Percentiles rank a stretch among this genome's conserved stretches.
phyloP scores from a whole-genome alignment of 2,797 vertebrate species.

The Taeniopygia guttata region DNA sequence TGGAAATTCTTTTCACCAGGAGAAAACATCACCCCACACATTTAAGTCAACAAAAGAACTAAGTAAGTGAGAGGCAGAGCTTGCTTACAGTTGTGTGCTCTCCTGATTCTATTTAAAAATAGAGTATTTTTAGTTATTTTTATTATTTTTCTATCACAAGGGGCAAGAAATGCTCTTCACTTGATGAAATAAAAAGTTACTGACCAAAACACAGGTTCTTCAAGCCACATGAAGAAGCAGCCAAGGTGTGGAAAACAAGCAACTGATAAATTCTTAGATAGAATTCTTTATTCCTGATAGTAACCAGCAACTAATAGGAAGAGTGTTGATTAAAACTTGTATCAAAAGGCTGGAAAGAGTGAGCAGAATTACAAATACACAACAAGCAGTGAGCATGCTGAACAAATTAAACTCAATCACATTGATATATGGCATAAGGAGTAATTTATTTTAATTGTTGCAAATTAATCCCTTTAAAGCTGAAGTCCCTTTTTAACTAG shows the following conservation, averaged over 20 bases:
- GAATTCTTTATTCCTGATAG: background rate
- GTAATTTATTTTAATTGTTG: background rate
- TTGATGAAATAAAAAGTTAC: background rate
- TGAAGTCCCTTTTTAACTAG: background rate
- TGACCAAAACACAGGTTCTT: background rate
- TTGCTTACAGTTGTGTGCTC: background rate
- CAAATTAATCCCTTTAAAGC: background rate
- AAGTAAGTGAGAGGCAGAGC: background rate
- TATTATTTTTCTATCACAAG: background rate
- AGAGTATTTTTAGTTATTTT: background rate
- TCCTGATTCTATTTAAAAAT: background rate
- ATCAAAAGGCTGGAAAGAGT: background rate
- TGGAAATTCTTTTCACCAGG: background rate
- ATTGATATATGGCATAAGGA: background rate
- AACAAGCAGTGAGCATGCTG: background rate
- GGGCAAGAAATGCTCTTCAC: background rate
- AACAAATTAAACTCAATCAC: background rate
- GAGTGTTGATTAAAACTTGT: background rate
- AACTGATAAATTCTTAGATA: background rate
- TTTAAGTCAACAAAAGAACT: conserved; percentile 9
- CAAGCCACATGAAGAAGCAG: background rate
- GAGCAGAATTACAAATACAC: background rate
- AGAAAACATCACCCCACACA: background rate
- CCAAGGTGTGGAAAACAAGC: background rate
- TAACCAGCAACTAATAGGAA: background rate